A percentile compares a stretch with the other conserved stretches of the same genome.
Conservation (phyloP, 2,797 vertebrate genomes). For the Diglossa cyanea region DNA sequence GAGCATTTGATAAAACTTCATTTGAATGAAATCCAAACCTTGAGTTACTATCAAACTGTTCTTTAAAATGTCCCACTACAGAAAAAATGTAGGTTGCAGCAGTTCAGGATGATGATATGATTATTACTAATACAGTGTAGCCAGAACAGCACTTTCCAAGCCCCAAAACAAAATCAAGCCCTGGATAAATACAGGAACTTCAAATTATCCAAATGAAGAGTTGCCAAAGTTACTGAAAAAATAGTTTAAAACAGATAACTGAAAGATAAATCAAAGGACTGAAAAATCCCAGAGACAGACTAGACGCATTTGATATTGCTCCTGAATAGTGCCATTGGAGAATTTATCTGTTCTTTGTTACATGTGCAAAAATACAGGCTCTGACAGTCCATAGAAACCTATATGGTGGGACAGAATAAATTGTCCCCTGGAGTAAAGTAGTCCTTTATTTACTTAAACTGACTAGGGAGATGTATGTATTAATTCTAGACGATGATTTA, state of each 20-base stretch:
- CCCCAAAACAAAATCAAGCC: background rate
- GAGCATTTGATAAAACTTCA: background rate
- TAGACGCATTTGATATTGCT: background rate
- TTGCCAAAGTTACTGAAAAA: background rate
- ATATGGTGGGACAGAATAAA: background rate
- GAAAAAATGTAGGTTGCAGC: background rate
- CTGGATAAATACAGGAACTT: background rate
- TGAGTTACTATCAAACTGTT: background rate
- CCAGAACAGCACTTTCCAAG: background rate
- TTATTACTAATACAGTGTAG: background rate
- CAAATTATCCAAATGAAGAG: background rate
- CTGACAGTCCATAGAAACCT: background rate
- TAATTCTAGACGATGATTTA: constrained; percentile 10
- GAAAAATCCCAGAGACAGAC: background rate
- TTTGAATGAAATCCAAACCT: background rate
- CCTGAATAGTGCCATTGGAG: background rate
- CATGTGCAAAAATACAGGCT: background rate
- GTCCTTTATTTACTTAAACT: constrained; percentile 5
- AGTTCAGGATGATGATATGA: background rate
- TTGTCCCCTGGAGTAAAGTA: background rate
- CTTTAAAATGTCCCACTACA: background rate
- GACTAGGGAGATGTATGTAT: background rate
- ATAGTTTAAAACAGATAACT: background rate
- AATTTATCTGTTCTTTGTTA: background rate
- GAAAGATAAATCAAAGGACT: background rate